These are phyloP conservation scores for Theodoxus fluviatilis DNA, from an alignment of 2,888 invertebrate genomes.

Conservation along the genomic window DNA sequence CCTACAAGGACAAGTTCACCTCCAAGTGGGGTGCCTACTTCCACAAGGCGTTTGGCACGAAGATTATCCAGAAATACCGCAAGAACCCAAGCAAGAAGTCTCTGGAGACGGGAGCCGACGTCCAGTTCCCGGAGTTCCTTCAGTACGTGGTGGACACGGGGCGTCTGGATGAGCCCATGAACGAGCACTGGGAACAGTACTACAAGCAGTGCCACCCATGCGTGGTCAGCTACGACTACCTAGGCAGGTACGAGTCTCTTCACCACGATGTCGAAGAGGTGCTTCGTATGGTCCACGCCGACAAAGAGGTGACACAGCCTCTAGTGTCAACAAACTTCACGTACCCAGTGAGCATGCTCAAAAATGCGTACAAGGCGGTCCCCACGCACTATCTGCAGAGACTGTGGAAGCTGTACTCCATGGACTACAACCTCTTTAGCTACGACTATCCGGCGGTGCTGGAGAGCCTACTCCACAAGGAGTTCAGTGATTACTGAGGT, in stretches of 20 bases:
- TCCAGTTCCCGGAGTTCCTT: slow-evolving; percentile 35
- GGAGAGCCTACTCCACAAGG: slow-evolving; percentile 28
- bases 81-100: slow-evolving; percentile 32
- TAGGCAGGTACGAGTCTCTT: slow-evolving; percentile 86
- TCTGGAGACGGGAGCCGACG: slow-evolving; percentile 33
- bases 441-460: slow-evolving; percentile 67
- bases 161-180: slow-evolving; percentile 23
- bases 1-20: slow-evolving; percentile 84
- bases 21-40: slow-evolving; percentile 62
- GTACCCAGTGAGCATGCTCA: slow-evolving; percentile 31
- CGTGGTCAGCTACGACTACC: slow-evolving; percentile 81
- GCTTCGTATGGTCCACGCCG: slow-evolving; percentile 24
- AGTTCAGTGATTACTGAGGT: slow-evolving; percentile 34
- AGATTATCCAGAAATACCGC: slow-evolving; percentile 33
- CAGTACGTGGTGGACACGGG: slow-evolving; percentile 34
- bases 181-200: slow-evolving; percentile 89
- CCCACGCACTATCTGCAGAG: slow-evolving; percentile 68
- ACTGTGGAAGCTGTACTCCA: slow-evolving; percentile 71
- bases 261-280: slow-evolving; percentile 31
- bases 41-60: slow-evolving; percentile 56
- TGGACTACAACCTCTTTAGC: slow-evolving; percentile 83
- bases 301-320: slow-evolving; percentile 29
- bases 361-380: slow-evolving; percentile 71
- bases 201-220: slow-evolving; percentile 85
- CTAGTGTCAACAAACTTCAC: slow-evolving; percentile 27